phyloP scores from a whole-genome alignment of 2,888 invertebrate genomes.

The Eudasyphora cyanicolor region DNA sequence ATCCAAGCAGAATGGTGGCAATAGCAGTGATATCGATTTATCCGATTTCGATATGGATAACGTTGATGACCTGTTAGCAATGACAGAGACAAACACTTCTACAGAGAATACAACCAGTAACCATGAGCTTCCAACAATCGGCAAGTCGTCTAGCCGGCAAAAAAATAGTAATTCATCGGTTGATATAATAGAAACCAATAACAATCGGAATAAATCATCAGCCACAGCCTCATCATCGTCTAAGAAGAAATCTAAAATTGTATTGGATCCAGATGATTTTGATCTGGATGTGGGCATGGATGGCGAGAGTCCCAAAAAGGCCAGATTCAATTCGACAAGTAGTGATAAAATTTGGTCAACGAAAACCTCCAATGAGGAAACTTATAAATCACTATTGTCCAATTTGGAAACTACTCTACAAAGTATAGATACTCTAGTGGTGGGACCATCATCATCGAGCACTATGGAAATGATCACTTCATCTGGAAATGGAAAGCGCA shows the following conservation, averaged over 20 bases:
- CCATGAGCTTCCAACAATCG: constrained; percentile 30
- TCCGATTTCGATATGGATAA: constrained; percentile 79
- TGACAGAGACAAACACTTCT: constrained; percentile 65
- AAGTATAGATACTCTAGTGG: constrained; percentile 79
- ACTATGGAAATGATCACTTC: constrained; percentile 65
- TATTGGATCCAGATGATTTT: constrained; percentile 50
- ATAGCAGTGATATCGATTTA: constrained; percentile 76
- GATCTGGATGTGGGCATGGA: constrained; percentile 54
- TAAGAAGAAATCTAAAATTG: constrained; percentile 28
- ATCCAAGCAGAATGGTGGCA: constrained; percentile 71
- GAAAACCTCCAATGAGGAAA: constrained; percentile 77
- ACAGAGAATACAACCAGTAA: constrained; percentile 52
- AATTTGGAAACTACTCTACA: constrained; percentile 81
- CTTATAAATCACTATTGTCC: constrained; percentile 80
- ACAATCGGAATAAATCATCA: constrained; percentile 38
- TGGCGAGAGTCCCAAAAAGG: constrained; percentile 57
- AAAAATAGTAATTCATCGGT: not conserved
- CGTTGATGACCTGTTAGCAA: constrained; percentile 78
- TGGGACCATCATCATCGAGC: constrained; percentile 70
- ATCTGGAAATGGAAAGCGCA: constrained; percentile 61
- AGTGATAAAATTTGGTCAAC: constrained; percentile 75
- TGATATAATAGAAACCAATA: constrained; percentile 19
- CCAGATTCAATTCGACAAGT: constrained; percentile 70
- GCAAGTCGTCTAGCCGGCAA: constrained; percentile 14
- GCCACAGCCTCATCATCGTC: not conserved